Evolutionary conservation across 2,113 vertebrate genomes (phyloP), one percentile per base, ranked within the genome.

Genomic region (Scophthalmus maximus): DNA sequence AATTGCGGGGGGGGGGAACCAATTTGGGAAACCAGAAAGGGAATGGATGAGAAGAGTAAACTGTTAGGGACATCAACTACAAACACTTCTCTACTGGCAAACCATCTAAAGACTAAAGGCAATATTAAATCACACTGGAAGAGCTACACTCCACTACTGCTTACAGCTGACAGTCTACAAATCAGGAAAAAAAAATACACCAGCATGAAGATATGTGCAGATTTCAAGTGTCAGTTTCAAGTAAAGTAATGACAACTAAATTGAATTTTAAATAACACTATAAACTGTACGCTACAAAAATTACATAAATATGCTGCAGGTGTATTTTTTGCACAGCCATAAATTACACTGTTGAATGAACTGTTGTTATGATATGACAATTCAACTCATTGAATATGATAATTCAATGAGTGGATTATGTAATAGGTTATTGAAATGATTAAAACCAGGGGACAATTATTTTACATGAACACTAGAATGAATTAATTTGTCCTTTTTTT

Each of bases 71-170:
- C n/a, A 38, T 11, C 5, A 8, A 44, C 11, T 22, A 40, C n/a
- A 32, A 46, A 49, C 61, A 62, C 27, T n/a, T 53, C 1, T 23
- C 6, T 8, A 47, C 29, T 32, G 20, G 14, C 20, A 67, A 38
- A 25, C 49, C 18, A 34, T 49, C 63, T 58, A 68, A 40, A 23
- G 30, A 38, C n/a, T 51, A 51, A 58, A 20, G 20, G 10, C 20
- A 22, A 46, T 0, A 23, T 51, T 72, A 26, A n/a, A 47, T 23
- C 27, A 57, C 56, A 46, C 12, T 27, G 29, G 32, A 12, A 58
- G n/a, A 18, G 17, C 29, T 63, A 52, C 6, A 50, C 4, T 63
- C 22, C 18, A 25, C 32, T 59, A 42, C 29, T 30, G 36, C 11
- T 49, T 12, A 34, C 2, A 32, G 22, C n/a, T 23, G 25, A 8